Conservation (phyloP, 2,113 vertebrate genomes). For the Burhinus oedicnemus region DNA sequence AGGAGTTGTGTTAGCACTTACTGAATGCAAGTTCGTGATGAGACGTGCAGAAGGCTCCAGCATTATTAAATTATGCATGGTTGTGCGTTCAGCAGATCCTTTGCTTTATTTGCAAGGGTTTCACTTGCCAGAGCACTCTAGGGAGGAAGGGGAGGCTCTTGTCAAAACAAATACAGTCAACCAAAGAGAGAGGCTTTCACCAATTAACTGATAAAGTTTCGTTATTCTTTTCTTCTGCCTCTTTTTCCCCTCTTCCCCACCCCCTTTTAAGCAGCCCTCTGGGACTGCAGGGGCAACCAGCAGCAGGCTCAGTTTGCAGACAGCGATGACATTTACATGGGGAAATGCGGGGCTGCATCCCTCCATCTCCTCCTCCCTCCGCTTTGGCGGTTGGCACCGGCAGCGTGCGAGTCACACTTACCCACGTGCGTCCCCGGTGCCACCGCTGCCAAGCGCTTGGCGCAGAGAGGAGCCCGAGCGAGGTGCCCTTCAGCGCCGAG, state of each 20-base stretch:
- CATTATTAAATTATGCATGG: constrained; percentile 51
- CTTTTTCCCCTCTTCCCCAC: background rate
- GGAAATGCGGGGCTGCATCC: background rate
- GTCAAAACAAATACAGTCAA: background rate
- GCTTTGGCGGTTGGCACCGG: accelerated
- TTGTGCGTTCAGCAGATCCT: constrained; percentile 9
- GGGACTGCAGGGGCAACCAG: accelerated
- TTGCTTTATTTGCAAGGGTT: background rate
- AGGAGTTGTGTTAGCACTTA: constrained; percentile 1
- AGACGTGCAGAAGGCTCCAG: background rate
- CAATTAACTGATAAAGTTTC: background rate
- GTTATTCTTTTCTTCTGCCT: background rate
- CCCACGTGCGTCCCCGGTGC: too few species aligned
- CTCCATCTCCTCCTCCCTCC: too few species aligned
- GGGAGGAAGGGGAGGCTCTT: constrained; percentile 13
- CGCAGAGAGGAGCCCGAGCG: too few species aligned
- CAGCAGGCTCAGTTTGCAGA: background rate
- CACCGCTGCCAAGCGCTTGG: too few species aligned
- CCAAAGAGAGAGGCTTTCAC: background rate
- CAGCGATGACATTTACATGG: accelerated
- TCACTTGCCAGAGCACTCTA: constrained; percentile 28
- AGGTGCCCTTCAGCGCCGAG: too few species aligned
- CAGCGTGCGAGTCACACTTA: accelerated
- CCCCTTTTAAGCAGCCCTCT: background rate
- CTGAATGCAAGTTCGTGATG: constrained; percentile 25